Conservation (phyloP, 2,797 vertebrate genomes). For the Cetoscarus ocellatus region DNA sequence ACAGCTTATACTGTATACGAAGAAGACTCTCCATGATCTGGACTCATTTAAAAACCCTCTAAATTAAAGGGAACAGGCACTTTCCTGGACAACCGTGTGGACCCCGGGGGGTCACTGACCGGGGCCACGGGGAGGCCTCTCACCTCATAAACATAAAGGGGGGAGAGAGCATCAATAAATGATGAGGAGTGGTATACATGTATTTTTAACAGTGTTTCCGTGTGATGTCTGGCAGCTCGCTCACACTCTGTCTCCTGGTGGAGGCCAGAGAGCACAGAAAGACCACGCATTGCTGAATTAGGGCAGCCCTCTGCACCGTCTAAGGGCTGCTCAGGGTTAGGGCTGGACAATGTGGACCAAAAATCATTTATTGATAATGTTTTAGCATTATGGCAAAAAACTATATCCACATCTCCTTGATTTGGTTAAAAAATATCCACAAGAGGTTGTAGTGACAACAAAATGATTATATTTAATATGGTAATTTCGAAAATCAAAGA, state of each 20-base stretch:
- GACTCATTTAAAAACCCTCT: constrained; percentile 76
- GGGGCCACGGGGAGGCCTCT: constrained; percentile 75
- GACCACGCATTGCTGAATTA: constrained; percentile 63
- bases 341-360: too few relatives aligned
- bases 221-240: constrained; percentile 86
- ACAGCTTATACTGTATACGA: constrained; percentile 49
- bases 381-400: too few relatives aligned
- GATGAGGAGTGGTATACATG: constrained; percentile 87
- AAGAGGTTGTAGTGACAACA: too few relatives aligned
- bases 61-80: constrained; percentile 82
- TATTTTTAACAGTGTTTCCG: constrained; percentile 85
- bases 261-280: constrained; percentile 78
- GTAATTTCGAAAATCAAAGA: too few relatives aligned
- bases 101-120: constrained; percentile 77
- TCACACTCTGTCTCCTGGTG: constrained; percentile 70
- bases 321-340: too few relatives aligned
- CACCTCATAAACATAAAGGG: constrained; percentile 88
- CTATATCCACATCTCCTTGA: too few relatives aligned
- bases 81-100: constrained; percentile 74
- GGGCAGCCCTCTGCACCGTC: constrained; percentile 16
- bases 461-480: too few relatives aligned
- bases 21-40: constrained; percentile 56
- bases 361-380: too few relatives aligned
- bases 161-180: constrained; percentile 86
- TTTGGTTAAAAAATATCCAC: too few relatives aligned